Base-by-base conservation (phyloP, 2,888 invertebrate species). In the Protodeltote pygarga region DNA sequence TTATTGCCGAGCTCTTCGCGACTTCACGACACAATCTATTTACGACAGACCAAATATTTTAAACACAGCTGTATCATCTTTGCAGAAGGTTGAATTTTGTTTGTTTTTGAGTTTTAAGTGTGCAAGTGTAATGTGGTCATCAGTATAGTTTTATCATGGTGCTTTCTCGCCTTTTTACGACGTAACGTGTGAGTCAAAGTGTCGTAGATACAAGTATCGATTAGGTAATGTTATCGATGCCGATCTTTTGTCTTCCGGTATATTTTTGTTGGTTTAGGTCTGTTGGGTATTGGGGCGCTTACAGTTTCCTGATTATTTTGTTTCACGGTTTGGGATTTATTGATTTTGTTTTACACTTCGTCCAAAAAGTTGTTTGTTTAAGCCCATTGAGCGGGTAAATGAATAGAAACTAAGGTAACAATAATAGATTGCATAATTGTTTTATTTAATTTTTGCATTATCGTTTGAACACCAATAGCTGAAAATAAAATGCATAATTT, bases 91-190 rank as follows among this genome's bases (percentile, higher is more conserved):
- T 64, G 2, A 61, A 4, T 61, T 54, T 77, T 1, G 9, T 19
- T n/a, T 48, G 16, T 3, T 17, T 25, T 27, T 21, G 4, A 3
- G 0, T 27, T 37, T 21, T 6, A 16, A 4, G 28, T 14, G 2
- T 19, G 45, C 17, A 44, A n/a, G n/a, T 6, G 3, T 45, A 45
- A 37, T 14, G 44, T 74, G 70, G 80, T 73, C 20, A 65, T 72
- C 63, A 64, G 75, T 78, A 81, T 81, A 83, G 81, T 89, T 89
- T 90, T 91, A 91, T 90, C 90, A 83, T 80, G 77, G 82, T 87
- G 86, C 89, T 92, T 90, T 91, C 91, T 89, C 91, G 92, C 89
- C 87, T 91, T 90, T 91, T 92, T 91, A 92, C 89, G 89, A 87
- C 73, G 75, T 80, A 80, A 84, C 87, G 89, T 88, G 91, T 85